Evolutionary conservation across 2,113 vertebrate genomes (phyloP).

Genomic region (Gasterosteus nipponicus): DNA sequence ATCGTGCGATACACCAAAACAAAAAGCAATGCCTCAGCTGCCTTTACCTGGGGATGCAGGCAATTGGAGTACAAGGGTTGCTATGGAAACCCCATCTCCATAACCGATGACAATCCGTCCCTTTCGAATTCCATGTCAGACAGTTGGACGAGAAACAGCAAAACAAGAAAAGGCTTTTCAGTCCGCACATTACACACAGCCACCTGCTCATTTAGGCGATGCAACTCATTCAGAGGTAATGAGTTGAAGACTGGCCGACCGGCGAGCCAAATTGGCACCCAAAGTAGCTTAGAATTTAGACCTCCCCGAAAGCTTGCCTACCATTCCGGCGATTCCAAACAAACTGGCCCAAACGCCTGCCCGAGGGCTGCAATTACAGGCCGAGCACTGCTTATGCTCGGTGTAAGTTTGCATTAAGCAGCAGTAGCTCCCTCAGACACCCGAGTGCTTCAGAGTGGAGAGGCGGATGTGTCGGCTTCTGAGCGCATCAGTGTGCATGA

Average conservation of each 20-base stretch:
- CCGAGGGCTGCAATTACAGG: slow-evolving; percentile 40
- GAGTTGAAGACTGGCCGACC: not conserved
- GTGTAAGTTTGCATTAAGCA: slow-evolving; percentile 33
- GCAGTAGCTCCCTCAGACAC: slow-evolving; percentile 15
- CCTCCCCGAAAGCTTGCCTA: slow-evolving; percentile 2
- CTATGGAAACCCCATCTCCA: slow-evolving; percentile 63
- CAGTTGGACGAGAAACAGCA: slow-evolving; percentile 4
- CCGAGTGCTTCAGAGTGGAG: slow-evolving; percentile 35
- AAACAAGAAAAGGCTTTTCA: slow-evolving; percentile 9
- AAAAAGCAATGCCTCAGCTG: slow-evolving; percentile 19
- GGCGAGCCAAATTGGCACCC: slow-evolving; percentile 6
- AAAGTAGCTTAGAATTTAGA: slow-evolving; percentile 20
- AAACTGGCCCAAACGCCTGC: slow-evolving; percentile 25
- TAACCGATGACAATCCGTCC: slow-evolving; percentile 58
- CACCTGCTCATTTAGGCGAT: slow-evolving; percentile 1
- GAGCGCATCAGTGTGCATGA: slow-evolving; percentile 19
- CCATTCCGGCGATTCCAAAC: slow-evolving; percentile 37
- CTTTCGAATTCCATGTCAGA: slow-evolving; percentile 38
- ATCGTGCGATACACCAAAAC: not conserved
- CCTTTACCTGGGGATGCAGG: slow-evolving; percentile 34
- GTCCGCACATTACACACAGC: not conserved
- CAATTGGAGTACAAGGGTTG: slow-evolving; percentile 48
- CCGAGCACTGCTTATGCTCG: not conserved
- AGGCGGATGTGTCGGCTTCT: not conserved
- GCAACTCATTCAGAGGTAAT: not conserved